phyloP scores from a whole-genome alignment of 2,113 vertebrate species.

The Monarcha castaneiventris region DNA sequence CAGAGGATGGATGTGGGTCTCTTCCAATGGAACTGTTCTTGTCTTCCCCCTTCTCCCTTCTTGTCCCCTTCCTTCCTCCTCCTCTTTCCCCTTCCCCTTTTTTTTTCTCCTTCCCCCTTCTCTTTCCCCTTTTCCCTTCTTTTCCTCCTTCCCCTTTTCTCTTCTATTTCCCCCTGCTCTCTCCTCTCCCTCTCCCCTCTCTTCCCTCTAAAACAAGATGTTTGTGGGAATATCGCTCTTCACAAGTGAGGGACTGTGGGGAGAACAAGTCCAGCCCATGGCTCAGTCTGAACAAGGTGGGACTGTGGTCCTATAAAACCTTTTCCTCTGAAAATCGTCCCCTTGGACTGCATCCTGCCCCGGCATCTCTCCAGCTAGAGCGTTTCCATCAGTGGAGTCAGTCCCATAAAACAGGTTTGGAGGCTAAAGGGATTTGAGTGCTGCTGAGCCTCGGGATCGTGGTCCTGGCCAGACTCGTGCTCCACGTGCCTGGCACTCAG shows the following conservation, averaged over 20 bases:
- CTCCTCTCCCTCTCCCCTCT: too few relatives aligned
- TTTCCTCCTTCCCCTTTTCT: not conserved
- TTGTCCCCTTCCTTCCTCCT: too few relatives aligned
- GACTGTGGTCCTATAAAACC: too few relatives aligned
- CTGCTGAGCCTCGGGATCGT: not conserved
- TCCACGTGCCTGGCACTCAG: not conserved
- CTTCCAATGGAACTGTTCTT: not conserved
- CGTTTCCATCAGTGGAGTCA: not conserved
- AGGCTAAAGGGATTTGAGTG: not conserved
- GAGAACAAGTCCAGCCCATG: not conserved
- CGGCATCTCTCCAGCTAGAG: not conserved
- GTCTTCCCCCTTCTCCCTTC: not conserved
- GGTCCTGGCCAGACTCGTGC: not conserved
- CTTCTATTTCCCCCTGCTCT: too few relatives aligned
- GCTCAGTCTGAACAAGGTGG: not conserved
- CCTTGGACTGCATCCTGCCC: not conserved
- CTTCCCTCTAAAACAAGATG: too few relatives aligned
- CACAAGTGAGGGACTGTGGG: not conserved
- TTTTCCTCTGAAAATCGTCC: not conserved
- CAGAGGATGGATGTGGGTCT: not conserved
- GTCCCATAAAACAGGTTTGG: not conserved
- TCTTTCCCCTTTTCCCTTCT: too few relatives aligned
- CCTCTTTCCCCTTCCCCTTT: too few relatives aligned
- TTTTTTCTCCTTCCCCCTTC: too few relatives aligned
- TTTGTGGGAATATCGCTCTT: rapidly evolving